Percentiles rank a stretch among this genome's conserved stretches.
phyloP scores from a whole-genome alignment of 2,113 vertebrate species.

The Nycticebus coucang region DNA sequence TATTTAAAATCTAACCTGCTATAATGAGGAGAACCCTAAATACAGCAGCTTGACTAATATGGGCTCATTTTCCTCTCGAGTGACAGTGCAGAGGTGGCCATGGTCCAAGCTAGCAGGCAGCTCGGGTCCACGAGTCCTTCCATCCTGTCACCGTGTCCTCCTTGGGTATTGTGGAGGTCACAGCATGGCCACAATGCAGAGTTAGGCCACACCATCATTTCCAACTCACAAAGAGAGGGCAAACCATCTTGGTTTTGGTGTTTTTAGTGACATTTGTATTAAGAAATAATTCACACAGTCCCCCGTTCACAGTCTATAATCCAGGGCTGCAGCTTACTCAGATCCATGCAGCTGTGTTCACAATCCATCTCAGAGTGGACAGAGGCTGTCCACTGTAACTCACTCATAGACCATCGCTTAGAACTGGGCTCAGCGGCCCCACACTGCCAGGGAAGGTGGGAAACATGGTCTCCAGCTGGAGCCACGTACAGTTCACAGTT shows the following conservation, averaged over 20 bases:
- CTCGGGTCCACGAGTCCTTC: neutral
- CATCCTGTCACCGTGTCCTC: accelerated
- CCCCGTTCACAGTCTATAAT: neutral
- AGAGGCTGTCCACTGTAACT: neutral
- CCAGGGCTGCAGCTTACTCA: neutral
- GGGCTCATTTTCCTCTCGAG: neutral
- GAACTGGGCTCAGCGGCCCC: neutral
- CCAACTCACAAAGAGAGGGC: neutral
- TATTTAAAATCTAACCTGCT: neutral
- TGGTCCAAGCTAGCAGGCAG: neutral
- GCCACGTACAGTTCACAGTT: neutral
- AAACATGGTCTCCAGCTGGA: neutral
- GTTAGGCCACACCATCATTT: accelerated
- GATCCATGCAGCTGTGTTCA: too few relatives aligned
- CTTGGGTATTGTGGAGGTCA: neutral
- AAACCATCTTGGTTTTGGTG: neutral
- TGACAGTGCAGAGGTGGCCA: neutral
- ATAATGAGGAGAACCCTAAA: neutral
- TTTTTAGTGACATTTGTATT: neutral
- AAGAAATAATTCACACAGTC: neutral
- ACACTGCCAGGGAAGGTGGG: neutral
- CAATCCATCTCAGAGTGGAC: too few relatives aligned
- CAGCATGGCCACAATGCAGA: neutral
- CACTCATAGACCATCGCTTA: neutral
- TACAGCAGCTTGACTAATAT: neutral